Base-by-base conservation (phyloP, 2,797 vertebrate species). In the Enteromius unitaeniatus region DNA sequence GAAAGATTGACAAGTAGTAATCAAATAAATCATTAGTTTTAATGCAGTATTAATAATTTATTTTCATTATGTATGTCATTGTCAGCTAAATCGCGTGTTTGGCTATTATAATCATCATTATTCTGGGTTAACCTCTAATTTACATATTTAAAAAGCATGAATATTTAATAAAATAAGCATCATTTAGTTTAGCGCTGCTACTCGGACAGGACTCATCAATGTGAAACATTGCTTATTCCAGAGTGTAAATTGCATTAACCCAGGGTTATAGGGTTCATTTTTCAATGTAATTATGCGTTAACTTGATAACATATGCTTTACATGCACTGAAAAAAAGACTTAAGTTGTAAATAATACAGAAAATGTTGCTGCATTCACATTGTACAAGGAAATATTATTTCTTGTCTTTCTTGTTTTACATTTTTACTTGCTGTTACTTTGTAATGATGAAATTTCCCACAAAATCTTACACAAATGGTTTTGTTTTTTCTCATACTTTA, bases 401-500 rank as follows among this genome's bases (percentile, higher is more conserved):
- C 40, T 42, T 37, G 40, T 42, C 40, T 40, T 9, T n/a, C 17
- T 19, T 17, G 37, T 13, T 42, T 4, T 42, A 42, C 14, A 1
- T 40, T 47, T 21, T 13, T n/a, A 65, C 7, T 15, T 14, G 31
- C 28, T 0, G 21, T 68, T 68, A 15, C 45, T 31, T 51, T 31
- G 47, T 42, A 14, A 45, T 40, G 14, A 15, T 45, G 14, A 9
- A 53, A 15, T 34, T 23, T 11, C 51, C 40, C 40, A 15, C 21
- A 2, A 72, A 73, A 51, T 31, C 45, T 42, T 70, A 26, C 68
- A 47, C 40, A 11, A 28, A 3, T 11, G 9, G 9, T 55, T 5
- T n/a, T 19, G 26, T 73, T 42, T 47, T 31, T 60, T 72, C 53
- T 62, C n/a, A 15, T 26, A 19, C 79, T 47, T 81, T 19, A 79